A percentile compares a stretch with the other conserved stretches of the same genome.
phyloP scores from a whole-genome alignment of 2,888 invertebrate species.

The Yponomeuta malinellus region DNA sequence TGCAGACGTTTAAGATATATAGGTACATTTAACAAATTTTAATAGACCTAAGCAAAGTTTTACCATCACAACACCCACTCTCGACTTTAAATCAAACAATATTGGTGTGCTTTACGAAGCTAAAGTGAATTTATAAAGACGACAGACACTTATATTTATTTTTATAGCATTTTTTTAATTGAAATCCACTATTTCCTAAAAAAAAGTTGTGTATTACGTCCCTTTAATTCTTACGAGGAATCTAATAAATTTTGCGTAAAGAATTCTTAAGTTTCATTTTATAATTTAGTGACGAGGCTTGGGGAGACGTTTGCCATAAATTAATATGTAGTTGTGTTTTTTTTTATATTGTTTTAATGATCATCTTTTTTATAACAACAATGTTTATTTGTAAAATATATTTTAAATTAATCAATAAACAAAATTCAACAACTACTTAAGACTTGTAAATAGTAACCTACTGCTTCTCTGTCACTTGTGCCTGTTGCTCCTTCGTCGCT shows the following conservation, averaged over 20 bases:
- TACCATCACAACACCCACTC: background rate
- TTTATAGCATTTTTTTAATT: constrained; percentile 7
- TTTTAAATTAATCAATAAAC: constrained; percentile 42
- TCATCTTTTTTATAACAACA: constrained; percentile 37
- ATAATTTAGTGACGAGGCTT: constrained; percentile 15
- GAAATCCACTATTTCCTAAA: background rate
- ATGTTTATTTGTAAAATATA: constrained; percentile 42
- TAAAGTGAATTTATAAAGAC: background rate
- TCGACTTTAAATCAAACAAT: background rate
- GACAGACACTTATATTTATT: background rate
- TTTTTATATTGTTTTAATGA: constrained; percentile 56
- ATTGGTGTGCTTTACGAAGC: background rate
- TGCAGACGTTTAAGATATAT: background rate
- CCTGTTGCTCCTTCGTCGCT: constrained; percentile 25
- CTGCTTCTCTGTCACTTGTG: constrained; percentile 24
- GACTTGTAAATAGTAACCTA: constrained; percentile 24
- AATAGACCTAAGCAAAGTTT: background rate
- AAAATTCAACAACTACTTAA: constrained; percentile 38
- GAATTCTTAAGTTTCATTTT: constrained; percentile 36
- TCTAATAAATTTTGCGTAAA: constrained; percentile 55
- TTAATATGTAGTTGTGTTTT: background rate
- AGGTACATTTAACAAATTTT: background rate
- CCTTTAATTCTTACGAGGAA: constrained; percentile 23
- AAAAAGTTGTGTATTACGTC: constrained; percentile 54
- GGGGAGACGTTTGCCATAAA: constrained; percentile 26